These are phyloP conservation scores for Tetraodon nigroviridis DNA, from an alignment of 2,113 vertebrate species.

Conservation along the genomic window DNA sequence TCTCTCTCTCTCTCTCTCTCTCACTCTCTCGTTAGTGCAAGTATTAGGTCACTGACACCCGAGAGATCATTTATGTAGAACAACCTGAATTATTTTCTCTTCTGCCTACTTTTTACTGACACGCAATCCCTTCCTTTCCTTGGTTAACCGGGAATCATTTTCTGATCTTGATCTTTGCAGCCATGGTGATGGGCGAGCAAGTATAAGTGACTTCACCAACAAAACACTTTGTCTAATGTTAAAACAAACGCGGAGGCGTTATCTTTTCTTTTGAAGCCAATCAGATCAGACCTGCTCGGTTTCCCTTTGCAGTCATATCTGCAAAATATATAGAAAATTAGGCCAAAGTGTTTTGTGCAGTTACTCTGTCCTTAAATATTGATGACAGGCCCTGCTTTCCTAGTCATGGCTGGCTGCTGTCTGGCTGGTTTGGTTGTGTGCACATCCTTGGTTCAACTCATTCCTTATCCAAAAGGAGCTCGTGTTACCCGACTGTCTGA, in stretches of 20 bases:
- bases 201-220: not conserved
- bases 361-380: conserved; percentile 63
- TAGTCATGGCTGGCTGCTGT: conserved; percentile 15
- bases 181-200: too few relatives aligned
- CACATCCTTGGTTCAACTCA: conserved; percentile 38
- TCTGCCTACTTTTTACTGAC: conserved; percentile 49
- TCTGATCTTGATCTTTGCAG: conserved; percentile 12
- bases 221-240: not conserved
- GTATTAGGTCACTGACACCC: conserved; percentile 67
- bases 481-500: conserved; percentile 28
- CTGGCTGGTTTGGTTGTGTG: conserved; percentile 8
- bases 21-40: conserved; percentile 22
- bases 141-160: conserved; percentile 26
- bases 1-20: conserved; percentile 17
- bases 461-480: conserved; percentile 46
- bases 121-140: conserved; percentile 34
- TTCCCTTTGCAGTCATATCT: conserved; percentile 51
- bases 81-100: conserved; percentile 60
- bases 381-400: conserved; percentile 32
- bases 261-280: conserved; percentile 3
- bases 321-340: conserved; percentile 64
- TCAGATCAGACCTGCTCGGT: conserved; percentile 3
- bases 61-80: conserved; percentile 67
- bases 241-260: not conserved
- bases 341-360: conserved; percentile 55